A percentile compares a stretch with the other conserved stretches of the same genome.
These are phyloP conservation scores for Onychostoma macrolepis DNA, from an alignment of 2,113 vertebrate genomes.

Conservation along the genomic window DNA sequence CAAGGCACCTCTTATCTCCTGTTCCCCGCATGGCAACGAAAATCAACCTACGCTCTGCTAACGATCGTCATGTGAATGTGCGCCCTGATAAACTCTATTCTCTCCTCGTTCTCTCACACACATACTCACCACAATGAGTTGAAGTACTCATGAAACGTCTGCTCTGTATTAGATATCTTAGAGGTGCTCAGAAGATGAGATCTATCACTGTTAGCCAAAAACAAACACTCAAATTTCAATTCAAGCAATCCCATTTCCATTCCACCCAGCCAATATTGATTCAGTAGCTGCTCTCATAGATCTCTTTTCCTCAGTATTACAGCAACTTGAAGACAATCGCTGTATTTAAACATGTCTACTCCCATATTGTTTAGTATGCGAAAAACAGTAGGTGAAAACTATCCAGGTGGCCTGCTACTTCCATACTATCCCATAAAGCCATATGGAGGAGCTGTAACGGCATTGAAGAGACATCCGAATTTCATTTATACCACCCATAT, in stretches of 20 bases:
- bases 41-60: not conserved
- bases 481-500: not conserved
- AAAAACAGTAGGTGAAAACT: not conserved
- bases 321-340: not conserved
- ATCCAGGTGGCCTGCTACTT: not conserved
- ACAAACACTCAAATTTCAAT: not conserved
- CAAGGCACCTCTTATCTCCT: conserved; percentile 30
- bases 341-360: not conserved
- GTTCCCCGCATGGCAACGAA: not conserved
- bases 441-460: not conserved
- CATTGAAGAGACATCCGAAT: not conserved
- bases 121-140: conserved; percentile 13
- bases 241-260: not conserved
- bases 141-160: not conserved
- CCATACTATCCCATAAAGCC: not conserved
- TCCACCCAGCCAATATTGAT: not conserved
- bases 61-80: conserved; percentile 4
- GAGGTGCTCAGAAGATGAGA: not conserved
- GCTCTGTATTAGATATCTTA: conserved; percentile 1
- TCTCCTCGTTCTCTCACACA: not conserved
- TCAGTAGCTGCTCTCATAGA: not conserved
- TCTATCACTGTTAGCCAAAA: not conserved
- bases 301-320: not conserved
- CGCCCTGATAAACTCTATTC: conserved; percentile 3
- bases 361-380: not conserved